A percentile compares a stretch with the other conserved stretches of the same genome.
These are phyloP conservation scores for Lepidotrigona ventralis DNA, from an alignment of 1,140 invertebrate genomes.

Conservation along the genomic window DNA sequence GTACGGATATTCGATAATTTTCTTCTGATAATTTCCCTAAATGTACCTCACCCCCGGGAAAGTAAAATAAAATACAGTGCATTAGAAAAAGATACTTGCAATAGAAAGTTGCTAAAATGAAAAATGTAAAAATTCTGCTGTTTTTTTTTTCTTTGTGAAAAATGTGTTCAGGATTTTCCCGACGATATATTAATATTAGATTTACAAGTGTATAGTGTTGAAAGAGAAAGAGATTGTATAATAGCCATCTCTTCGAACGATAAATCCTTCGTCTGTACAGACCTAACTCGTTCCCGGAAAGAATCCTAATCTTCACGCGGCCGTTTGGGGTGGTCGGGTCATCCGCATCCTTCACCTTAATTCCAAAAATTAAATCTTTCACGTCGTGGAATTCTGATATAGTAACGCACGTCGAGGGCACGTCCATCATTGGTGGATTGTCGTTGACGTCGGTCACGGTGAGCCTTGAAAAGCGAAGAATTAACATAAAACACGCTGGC, in stretches of 20 bases:
- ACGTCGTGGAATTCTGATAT: constrained; percentile 94
- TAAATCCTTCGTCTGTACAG: neutral
- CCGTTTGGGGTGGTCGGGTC: constrained; percentile 90
- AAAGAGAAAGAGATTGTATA: too few species aligned
- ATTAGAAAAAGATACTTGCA: too few species aligned
- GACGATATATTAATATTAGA: too few species aligned
- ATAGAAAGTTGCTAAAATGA: too few species aligned
- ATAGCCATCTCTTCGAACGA: neutral
- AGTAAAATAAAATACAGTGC: too few species aligned
- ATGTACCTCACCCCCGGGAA: too few species aligned
- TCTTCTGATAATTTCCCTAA: too few species aligned
- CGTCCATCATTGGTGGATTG: constrained; percentile 86
- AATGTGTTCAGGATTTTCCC: too few species aligned
- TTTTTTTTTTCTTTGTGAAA: too few species aligned
- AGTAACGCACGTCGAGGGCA: constrained; percentile 85
- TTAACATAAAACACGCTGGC: neutral
- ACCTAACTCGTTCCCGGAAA: constrained; percentile 89
- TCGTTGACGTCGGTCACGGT: constrained; percentile 92
- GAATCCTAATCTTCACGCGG: constrained; percentile 86
- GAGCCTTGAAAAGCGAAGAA: constrained; percentile 78
- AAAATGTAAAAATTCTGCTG: too few species aligned
- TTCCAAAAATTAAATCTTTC: constrained; percentile 86
- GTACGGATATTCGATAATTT: too few species aligned
- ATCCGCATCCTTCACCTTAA: constrained; percentile 91
- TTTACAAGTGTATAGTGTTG: too few species aligned